A percentile compares a stretch with the other conserved stretches of the same genome.
These are phyloP conservation scores for Pseudomugil tenellus DNA, from an alignment of 2,797 vertebrate species.

Conservation along the genomic window DNA sequence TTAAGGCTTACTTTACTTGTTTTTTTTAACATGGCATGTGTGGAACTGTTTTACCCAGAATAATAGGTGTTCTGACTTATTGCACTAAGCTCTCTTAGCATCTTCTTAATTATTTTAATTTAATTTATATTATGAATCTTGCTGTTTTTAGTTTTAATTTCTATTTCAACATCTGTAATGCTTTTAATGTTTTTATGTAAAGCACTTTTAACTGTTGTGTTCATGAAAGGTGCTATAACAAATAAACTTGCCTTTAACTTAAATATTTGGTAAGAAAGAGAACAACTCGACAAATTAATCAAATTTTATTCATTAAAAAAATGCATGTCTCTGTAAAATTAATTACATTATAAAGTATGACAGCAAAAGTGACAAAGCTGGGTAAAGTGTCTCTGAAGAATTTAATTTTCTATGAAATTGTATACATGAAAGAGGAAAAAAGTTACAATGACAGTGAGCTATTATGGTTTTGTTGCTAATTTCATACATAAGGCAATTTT, in stretches of 20 bases:
- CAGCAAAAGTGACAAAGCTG: conserved; percentile 53
- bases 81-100: not conserved
- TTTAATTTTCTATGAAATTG: conserved; percentile 41
- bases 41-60: not conserved
- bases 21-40: too few species aligned
- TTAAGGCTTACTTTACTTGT: too few species aligned
- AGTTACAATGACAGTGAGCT: conserved; percentile 13
- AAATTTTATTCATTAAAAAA: conserved; percentile 80
- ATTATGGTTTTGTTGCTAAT: conserved; percentile 34
- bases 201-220: too few species aligned
- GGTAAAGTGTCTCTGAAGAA: conserved; percentile 47
- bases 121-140: too few species aligned
- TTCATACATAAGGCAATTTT: conserved; percentile 62
- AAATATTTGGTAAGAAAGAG: too few species aligned
- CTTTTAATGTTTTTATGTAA: too few species aligned
- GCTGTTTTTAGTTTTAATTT: too few species aligned
- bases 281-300: conserved; percentile 40
- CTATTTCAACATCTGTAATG: too few species aligned
- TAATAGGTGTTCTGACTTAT: not conserved
- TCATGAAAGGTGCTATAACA: too few species aligned
- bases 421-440: conserved; percentile 25
- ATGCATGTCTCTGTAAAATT: conserved; percentile 61
- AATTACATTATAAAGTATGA: conserved; percentile 68
- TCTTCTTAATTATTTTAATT: too few species aligned
- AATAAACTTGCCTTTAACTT: too few species aligned